These are phyloP conservation scores for Sarcophaga variegata DNA, from an alignment of 2,888 invertebrate genomes.

Conservation along the genomic window DNA sequence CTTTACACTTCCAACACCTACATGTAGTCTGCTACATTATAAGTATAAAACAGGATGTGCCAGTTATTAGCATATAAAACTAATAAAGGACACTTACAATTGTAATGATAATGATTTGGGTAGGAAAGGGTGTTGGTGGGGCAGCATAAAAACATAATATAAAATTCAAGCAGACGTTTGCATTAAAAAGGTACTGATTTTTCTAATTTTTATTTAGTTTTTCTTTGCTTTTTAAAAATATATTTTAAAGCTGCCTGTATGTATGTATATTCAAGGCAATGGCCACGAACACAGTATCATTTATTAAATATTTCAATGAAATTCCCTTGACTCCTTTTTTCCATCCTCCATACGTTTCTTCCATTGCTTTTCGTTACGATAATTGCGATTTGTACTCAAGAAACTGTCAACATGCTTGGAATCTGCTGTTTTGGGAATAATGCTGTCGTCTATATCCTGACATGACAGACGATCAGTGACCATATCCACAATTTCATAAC, in stretches of 20 bases:
- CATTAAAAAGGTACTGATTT: not conserved
- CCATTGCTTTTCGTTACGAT: not conserved
- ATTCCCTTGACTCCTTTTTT: not conserved
- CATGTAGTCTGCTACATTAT: too few relatives aligned
- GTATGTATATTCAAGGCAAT: not conserved
- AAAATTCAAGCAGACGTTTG: not conserved
- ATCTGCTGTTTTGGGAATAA: conserved; percentile 27
- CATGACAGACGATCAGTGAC: conserved; percentile 21
- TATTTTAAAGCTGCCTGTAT: not conserved
- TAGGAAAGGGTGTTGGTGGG: not conserved
- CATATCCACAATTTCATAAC: conserved; percentile 35
- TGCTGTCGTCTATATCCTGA: conserved; percentile 4
- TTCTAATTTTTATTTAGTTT: not conserved
- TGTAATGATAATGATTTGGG: conserved; percentile 24
- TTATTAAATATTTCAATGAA: not conserved
- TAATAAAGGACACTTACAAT: conserved; percentile 44
- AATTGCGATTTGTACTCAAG: not conserved
- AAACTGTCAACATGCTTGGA: conserved; percentile 24
- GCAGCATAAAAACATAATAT: not conserved
- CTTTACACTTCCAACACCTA: not conserved
- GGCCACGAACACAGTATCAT: not conserved
- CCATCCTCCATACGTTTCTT: not conserved
- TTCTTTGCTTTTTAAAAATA: not conserved
- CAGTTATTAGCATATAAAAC: conserved; percentile 44
- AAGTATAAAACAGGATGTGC: not conserved